A percentile compares a stretch with the other conserved stretches of the same genome.
Evolutionary conservation across 2,888 invertebrate genomes (phyloP).

Genomic region (Mallateleia sp.): DNA sequence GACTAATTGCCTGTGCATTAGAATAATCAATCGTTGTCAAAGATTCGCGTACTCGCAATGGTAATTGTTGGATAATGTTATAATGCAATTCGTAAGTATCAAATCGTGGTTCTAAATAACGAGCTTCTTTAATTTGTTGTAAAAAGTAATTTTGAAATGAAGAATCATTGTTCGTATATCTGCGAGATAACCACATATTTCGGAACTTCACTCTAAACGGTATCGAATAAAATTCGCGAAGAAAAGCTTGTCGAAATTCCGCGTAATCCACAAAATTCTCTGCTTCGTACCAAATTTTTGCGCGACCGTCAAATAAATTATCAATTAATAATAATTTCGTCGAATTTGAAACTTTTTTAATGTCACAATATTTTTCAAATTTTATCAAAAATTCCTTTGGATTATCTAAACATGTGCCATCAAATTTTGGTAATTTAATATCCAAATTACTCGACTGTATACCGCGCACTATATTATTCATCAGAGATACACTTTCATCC

Average conservation of each 20-base stretch:
- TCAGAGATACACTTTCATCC: no score
- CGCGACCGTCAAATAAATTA: no score
- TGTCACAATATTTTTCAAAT: no score
- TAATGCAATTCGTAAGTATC: slow-evolving; percentile 59
- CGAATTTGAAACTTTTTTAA: no score
- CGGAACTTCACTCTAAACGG: slow-evolving; percentile 31
- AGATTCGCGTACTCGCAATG: slow-evolving; percentile 39
- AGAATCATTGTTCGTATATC: slow-evolving; percentile 19
- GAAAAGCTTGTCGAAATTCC: no score
- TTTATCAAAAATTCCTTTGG: no score
- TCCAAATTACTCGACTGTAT: no score
- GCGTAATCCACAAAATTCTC: no score
- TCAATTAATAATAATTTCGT: no score
- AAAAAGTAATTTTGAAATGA: slow-evolving; percentile 55
- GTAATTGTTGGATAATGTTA: slow-evolving; percentile 70
- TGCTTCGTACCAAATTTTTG: slow-evolving; percentile 58
- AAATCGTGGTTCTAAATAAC: slow-evolving; percentile 39
- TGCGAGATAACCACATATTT: slow-evolving; percentile 41
- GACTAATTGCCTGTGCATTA: slow-evolving; percentile 43
- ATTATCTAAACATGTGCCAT: no score
- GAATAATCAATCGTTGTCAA: slow-evolving; percentile 59
- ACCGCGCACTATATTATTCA: no score
- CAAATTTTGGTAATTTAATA: no score
- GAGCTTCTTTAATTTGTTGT: slow-evolving; percentile 52
- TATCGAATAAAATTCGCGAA: slow-evolving; percentile 59